Base-by-base conservation (phyloP, 2,888 invertebrate genomes). In the Schizotus pectinicornis region DNA sequence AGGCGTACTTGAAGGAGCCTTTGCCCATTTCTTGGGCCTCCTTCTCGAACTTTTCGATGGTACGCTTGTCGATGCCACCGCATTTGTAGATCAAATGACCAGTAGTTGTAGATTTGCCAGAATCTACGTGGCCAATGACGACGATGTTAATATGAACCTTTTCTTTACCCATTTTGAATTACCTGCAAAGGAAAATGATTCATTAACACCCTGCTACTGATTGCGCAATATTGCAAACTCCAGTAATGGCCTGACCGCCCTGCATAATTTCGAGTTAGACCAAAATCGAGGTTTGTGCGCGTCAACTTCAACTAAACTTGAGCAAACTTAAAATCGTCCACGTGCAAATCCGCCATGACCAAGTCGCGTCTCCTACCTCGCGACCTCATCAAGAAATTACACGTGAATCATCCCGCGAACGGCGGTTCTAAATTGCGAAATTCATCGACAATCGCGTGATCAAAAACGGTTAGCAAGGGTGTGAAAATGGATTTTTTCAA, bases 1-100 rank as follows among this genome's bases (percentile, higher is more conserved):
- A 99, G 71, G 98, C 98, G 78, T 99, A 98, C 84, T 98, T 98
- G 86, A 98, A 98, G 67, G 98, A 98, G 65, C 98, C 98, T 80
- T 97, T 98, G 75, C 97, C 97, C 95, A 98, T 96, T 84, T 98
- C 97, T 81, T 95, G 94, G 71, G 98, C 98, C 82, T 98, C 98
- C 84, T 98, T 98, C 83, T 98, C 98, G 82, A 98, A 99, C 82
- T 99, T 98, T 82, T 98, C 98, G 79, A 98, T 99, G 71, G 98
- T 96, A 81, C 98, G 89, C 82, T 98, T 98, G 83, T 98, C 98
- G 80, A 98, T 98, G 74, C 98, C 98, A 73, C 98, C 98, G 80
- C 98, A 98, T 86, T 99, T 98, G 87, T 97, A 98, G 83, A 98
- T 98, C 80, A 98, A 85, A 80, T 98, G 98, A 50, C 98, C 98